A percentile compares a stretch with the other conserved stretches of the same genome.
Conservation (phyloP, 2,113 vertebrate genomes). For the Sturnira hondurensis region DNA sequence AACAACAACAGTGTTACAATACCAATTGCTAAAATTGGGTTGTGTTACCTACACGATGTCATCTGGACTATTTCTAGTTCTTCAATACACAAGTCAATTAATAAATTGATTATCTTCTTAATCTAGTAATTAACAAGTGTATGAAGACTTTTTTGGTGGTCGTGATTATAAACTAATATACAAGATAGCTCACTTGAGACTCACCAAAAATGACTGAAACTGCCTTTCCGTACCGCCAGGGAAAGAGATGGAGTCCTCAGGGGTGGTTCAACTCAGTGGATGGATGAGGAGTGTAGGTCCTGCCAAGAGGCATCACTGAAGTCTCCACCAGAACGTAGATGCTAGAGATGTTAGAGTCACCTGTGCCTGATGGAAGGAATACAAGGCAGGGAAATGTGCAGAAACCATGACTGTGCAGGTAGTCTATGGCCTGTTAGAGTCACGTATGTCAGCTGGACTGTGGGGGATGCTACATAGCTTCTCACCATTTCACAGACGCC, state of each 20-base stretch:
- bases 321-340: background rate
- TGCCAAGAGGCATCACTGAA: background rate
- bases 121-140: background rate
- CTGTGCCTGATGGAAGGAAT: background rate
- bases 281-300: fast-evolving
- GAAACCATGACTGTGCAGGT: background rate
- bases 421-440: background rate
- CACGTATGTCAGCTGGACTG: background rate
- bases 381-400: background rate
- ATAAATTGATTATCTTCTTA: background rate
- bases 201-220: background rate
- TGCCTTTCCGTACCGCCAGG: background rate
- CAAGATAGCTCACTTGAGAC: background rate
- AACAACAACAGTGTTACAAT: background rate
- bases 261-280: too few relatives aligned
- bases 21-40: background rate
- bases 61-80: background rate
- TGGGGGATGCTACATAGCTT: background rate
- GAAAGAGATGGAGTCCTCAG: background rate
- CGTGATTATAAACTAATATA: background rate
- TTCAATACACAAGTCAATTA: background rate
- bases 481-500: background rate
- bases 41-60: background rate
- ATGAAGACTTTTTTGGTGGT: background rate
- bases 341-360: background rate